Evolutionary conservation across 2,113 vertebrate genomes (phyloP), one percentile per base, ranked within the genome.

Genomic region (Psettodes erumei): DNA sequence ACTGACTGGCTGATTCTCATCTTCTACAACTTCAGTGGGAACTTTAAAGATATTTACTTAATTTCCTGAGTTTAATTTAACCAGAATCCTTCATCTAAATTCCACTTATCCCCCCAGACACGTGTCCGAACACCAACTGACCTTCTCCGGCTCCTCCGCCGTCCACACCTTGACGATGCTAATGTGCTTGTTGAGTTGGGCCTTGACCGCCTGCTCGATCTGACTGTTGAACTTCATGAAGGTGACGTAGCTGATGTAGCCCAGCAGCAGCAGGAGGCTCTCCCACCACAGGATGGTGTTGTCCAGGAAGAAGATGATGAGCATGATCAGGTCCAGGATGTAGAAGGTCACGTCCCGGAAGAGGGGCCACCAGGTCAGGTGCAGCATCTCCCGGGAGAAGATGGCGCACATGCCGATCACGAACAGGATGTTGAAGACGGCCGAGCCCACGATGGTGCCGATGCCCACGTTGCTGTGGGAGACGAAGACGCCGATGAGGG

Each of bases 361-460:
- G 32, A 98, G 91, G 40, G 97, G 97, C 97, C 97, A 98, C 97
- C 97, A 98, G 21, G 96, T 98, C 69, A 98, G 94, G 90, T 95
- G 90, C 77, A 98, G 95, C 73, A 97, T 93, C 93, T 98, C 95
- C 75, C 94, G 91, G 5, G 97, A 98, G 93, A 96, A 97, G 69
- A 98, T 89, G 87, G 96, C 94, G 35, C 97, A 98, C 90, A 97
- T 98, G 83, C 97, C 97, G 3, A 98, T 97, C 68, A 98, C 97
- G 47, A 98, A 98, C 62, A 98, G 95, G 90, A 98, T 97, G 90
- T 98, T 98, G 90, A 98, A 98, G 66, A 98, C 97, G 0, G 96
- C 96, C 2, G 97, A 98, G 85, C 97, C 97, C 84, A 98, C 96
- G 54, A 98, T 98, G 86, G 97, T 98, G 59, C 97, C 96, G 33